Percentiles rank a stretch among this genome's conserved stretches.
phyloP scores from a whole-genome alignment of 2,888 invertebrate genomes.

The Operophtera brumata region DNA sequence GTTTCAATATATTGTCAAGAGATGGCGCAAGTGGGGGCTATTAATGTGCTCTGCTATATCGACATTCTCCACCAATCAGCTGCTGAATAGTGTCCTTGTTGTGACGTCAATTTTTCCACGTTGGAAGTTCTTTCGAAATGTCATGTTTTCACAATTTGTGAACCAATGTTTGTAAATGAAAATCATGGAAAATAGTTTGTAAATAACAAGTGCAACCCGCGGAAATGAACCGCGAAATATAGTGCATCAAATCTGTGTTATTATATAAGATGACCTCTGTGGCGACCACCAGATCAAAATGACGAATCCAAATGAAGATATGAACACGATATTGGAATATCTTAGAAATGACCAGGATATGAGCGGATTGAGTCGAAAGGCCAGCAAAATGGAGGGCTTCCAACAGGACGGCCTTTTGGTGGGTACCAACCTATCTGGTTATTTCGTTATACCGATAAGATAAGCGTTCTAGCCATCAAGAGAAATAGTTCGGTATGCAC shows the following conservation, averaged over 20 bases:
- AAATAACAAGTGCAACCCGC: constrained; percentile 29
- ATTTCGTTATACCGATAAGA: constrained; percentile 49
- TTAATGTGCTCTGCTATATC: constrained; percentile 49
- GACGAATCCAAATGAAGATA: constrained; percentile 65
- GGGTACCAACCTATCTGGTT: constrained; percentile 45
- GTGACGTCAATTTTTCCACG: constrained; percentile 85
- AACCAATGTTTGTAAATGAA: constrained; percentile 47
- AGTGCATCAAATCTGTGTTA: constrained; percentile 17
- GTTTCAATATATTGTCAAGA: constrained; percentile 29
- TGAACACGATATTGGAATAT: constrained; percentile 69
- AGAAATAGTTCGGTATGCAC: constrained; percentile 44
- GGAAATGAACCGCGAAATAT: constrained; percentile 17
- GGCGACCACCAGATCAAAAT: constrained; percentile 46
- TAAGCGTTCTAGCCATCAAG: constrained; percentile 41
- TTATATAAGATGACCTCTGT: constrained; percentile 49
- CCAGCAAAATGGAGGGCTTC: constrained; percentile 65
- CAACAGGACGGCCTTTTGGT: constrained; percentile 66
- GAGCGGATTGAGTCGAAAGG: constrained; percentile 47
- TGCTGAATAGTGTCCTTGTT: constrained; percentile 65
- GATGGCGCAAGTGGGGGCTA: constrained; percentile 52
- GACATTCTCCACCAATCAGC: constrained; percentile 61
- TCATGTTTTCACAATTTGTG: constrained; percentile 66
- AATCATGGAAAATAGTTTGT: constrained; percentile 25
- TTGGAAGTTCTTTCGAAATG: constrained; percentile 79
- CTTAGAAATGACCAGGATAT: constrained; percentile 62